Evolutionary conservation across 1,140 invertebrate genomes (phyloP).

Genomic region (Micrasema longulum): DNA sequence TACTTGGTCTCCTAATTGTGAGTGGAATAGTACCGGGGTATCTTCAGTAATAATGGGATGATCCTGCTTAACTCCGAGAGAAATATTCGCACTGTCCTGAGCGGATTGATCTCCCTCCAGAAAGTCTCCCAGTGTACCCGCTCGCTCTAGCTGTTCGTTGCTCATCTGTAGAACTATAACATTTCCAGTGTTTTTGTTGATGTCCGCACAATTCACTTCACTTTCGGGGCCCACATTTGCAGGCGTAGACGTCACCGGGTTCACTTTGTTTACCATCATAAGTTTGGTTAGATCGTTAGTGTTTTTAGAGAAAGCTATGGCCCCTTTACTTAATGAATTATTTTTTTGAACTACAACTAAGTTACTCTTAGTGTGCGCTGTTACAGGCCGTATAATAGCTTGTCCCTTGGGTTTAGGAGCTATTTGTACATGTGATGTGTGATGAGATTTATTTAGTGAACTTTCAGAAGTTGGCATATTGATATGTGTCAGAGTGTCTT

Average conservation of each 20-base stretch:
- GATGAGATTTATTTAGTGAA: slow-evolving; percentile 34
- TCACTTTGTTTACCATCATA: slow-evolving; percentile 67
- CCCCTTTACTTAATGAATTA: slow-evolving; percentile 61
- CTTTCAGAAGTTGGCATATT: slow-evolving; percentile 30
- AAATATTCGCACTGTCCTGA: slow-evolving; percentile 54
- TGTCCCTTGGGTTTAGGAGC: slow-evolving; percentile 40
- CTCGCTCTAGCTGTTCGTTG: slow-evolving; percentile 62
- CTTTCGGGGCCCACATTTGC: slow-evolving; percentile 9
- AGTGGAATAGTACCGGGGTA: slow-evolving; percentile 68
- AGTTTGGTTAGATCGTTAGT: slow-evolving; percentile 65
- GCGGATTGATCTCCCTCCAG: slow-evolving; percentile 59
- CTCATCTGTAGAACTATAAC: slow-evolving; percentile 66
- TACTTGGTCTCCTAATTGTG: slow-evolving; percentile 60
- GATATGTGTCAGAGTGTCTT: slow-evolving; percentile 43
- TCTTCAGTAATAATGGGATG: slow-evolving; percentile 66
- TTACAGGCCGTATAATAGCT: slow-evolving; percentile 55
- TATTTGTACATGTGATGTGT: slow-evolving; percentile 44
- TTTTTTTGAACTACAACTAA: slow-evolving; percentile 66
- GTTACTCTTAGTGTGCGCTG: slow-evolving; percentile 62
- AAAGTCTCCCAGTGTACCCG: slow-evolving; percentile 64
- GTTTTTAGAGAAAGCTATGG: slow-evolving; percentile 63
- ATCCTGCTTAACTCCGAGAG: slow-evolving; percentile 55
- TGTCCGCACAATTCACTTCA: slow-evolving; percentile 55
- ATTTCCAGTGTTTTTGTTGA: slow-evolving; percentile 59
- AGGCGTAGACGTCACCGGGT: slow-evolving; percentile 52